phyloP scores from a whole-genome alignment of 2,797 vertebrate species.

The Knipowitschia caucasica region DNA sequence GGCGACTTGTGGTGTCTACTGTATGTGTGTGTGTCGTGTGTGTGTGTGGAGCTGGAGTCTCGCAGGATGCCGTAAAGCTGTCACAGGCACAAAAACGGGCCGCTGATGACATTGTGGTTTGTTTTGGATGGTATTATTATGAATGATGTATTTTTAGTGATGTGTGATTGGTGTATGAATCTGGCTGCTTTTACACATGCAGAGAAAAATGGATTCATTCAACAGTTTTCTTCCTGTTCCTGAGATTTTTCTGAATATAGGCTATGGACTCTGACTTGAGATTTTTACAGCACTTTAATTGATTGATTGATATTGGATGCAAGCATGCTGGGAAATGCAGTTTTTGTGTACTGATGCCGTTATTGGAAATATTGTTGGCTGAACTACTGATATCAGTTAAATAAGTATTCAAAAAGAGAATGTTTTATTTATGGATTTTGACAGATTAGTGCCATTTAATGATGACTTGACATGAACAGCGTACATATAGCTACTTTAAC shows the following conservation, averaged over 20 bases:
- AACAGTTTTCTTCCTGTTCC: background rate
- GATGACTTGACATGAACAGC: too few species aligned
- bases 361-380: too few species aligned
- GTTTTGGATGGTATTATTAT: conserved; percentile 44
- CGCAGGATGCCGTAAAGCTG: conserved; percentile 60
- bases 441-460: too few species aligned
- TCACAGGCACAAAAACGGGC: conserved; percentile 34
- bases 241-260: background rate
- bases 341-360: too few species aligned
- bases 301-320: background rate
- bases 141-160: conserved; percentile 34
- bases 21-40: too few species aligned
- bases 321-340: background rate
- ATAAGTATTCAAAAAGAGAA: too few species aligned
- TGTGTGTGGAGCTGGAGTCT: conserved; percentile 31
- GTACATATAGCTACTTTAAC: too few species aligned
- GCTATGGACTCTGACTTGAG: background rate
- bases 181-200: conserved; percentile 11
- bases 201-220: conserved; percentile 8
- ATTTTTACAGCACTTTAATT: background rate
- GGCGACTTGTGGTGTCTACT: conserved; percentile 40
- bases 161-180: conserved; percentile 7
- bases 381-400: too few species aligned
- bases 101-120: conserved; percentile 49
- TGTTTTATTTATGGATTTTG: too few species aligned